These are phyloP conservation scores for Ancistrus triradiatus DNA, from an alignment of 2,113 vertebrate species.

Conservation along the genomic window DNA sequence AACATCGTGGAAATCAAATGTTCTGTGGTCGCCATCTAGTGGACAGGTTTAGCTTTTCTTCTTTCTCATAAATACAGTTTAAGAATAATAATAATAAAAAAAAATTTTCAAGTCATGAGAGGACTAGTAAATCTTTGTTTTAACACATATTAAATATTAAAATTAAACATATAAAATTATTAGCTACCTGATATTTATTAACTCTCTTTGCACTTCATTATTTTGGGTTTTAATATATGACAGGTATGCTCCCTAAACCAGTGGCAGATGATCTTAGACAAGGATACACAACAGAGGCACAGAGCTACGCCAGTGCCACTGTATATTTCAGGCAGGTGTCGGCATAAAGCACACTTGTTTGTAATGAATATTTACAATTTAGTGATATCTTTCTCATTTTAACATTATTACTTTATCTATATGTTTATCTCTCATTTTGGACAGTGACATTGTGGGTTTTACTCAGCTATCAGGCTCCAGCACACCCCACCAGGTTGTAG, in stretches of 20 bases:
- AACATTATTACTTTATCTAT: too few relatives aligned
- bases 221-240: background rate
- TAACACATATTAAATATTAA: too few relatives aligned
- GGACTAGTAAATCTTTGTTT: too few relatives aligned
- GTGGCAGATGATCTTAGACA: constrained; percentile 70
- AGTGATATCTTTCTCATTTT: background rate
- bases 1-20: too few relatives aligned
- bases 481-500: constrained; percentile 70
- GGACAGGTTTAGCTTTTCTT: background rate
- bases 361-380: background rate
- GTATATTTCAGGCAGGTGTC: constrained; percentile 67
- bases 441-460: constrained; percentile 76
- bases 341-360: background rate
- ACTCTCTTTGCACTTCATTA: background rate
- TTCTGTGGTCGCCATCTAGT: constrained; percentile 5
- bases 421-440: background rate
- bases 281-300: constrained; percentile 63
- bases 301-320: constrained; percentile 67
- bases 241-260: constrained; percentile 71
- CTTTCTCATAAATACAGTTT: background rate
- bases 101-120: too few relatives aligned
- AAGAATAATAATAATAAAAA: too few relatives aligned
- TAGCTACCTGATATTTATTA: too few relatives aligned
- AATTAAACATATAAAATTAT: too few relatives aligned
- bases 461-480: constrained; percentile 71